Base-by-base conservation (phyloP, 2,888 invertebrate species). In the Cynaeus angustus region DNA sequence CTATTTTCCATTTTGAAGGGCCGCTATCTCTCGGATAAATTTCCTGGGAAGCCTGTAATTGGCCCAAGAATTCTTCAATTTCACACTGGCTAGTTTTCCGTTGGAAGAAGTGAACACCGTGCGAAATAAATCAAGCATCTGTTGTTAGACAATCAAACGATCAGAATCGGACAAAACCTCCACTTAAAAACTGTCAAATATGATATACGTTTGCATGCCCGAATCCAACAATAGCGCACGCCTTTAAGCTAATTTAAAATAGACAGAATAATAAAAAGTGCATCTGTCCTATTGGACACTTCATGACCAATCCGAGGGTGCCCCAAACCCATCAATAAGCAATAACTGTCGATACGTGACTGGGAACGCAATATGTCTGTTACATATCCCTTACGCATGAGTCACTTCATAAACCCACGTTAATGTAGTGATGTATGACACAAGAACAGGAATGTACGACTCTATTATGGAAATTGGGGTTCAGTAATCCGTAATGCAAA, bases 301-400 rank as follows among this genome's bases (percentile, higher is more conserved):
- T 78, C 78, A 80, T 70, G 71, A 79, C 83, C 83, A 83, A 82
- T 83, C 80, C 75, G 76, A 75, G 76, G 77, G 78, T 78, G 75
- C 79, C 79, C 80, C 58, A 71, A 21, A 53, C 30, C 74, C 81
- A 82, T 83, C 82, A 82, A 83, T 83, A 82, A 79, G 78, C 80
- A 78, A 80, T 79, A 75, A 78, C 79, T 74, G 79, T 77, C 75
- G 71, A 74, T 79, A 78, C 72, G 76, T 77, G 77, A 76, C 74
- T 74, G 65, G 70, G 68, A 74, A 75, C 73, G 78, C 78, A 78
- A 79, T 78, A 79, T 77, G 77, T 73, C 73, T 70, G 72, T 78
- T 78, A 77, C 68, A 73, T 75, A 75, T 78, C 79, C 80, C 80
- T 79, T 78, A 81, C 78, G 80, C 78, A 79, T 80, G 82, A 82